Conservation (phyloP, 2,113 vertebrate species). For the Oncorhynchus kisutch region DNA sequence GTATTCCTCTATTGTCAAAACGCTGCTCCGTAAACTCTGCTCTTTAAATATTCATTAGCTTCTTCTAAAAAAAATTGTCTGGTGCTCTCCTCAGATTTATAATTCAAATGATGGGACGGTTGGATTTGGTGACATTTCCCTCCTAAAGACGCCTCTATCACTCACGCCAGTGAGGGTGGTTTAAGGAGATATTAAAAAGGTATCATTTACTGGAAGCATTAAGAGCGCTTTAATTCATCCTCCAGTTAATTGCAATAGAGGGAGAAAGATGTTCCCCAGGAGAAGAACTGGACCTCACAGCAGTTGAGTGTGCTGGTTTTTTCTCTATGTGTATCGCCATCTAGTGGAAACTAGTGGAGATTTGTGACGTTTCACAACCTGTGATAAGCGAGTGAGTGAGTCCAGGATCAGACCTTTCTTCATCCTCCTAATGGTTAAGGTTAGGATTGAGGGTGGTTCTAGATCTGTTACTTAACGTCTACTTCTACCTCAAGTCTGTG, state of each 20-base stretch:
- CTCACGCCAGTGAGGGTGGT: conserved; percentile 34
- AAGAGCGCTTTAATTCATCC: conserved; percentile 49
- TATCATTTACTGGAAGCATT: conserved; percentile 52
- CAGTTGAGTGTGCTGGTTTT: background rate
- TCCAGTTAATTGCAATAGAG: conserved; percentile 52
- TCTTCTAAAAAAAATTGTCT: conserved; percentile 27
- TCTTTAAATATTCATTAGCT: conserved; percentile 64
- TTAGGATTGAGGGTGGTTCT: too few species aligned
- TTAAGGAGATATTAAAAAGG: conserved; percentile 56
- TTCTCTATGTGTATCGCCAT: conserved; percentile 57
- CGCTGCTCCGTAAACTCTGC: conserved; percentile 59
- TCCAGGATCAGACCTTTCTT: too few species aligned
- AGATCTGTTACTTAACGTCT: too few species aligned
- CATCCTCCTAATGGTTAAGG: too few species aligned
- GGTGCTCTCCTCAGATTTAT: conserved; percentile 41
- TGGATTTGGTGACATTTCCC: conserved; percentile 52
- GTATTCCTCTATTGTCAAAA: conserved; percentile 60
- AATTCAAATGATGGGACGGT: conserved; percentile 58
- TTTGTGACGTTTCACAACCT: too few species aligned
- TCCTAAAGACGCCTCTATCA: conserved; percentile 36
- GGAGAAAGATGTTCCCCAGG: conserved; percentile 40
- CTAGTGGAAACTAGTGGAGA: conserved; percentile 45
- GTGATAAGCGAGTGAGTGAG: too few species aligned
- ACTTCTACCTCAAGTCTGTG: too few species aligned
- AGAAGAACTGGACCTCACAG: background rate